Conservation (phyloP, 2,797 vertebrate genomes). For the Hyperoplus lanceolatus region DNA sequence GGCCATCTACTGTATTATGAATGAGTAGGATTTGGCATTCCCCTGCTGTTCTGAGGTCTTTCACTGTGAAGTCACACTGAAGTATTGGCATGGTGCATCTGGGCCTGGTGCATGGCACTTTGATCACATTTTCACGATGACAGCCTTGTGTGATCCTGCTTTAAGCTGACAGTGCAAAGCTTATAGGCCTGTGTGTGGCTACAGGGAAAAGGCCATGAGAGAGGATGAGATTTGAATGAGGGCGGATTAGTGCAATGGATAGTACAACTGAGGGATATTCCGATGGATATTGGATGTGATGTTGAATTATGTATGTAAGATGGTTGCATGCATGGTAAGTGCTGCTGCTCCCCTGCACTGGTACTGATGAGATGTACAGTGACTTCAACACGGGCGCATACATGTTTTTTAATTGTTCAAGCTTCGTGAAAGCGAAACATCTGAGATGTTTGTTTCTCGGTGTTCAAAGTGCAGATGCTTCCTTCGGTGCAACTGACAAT, state of each 20-base stretch:
- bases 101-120: conserved; percentile 64
- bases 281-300: conserved; percentile 60
- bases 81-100: conserved; percentile 69
- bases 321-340: conserved; percentile 48
- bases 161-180: conserved; percentile 76
- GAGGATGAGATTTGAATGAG: conserved; percentile 68
- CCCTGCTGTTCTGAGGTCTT: conserved; percentile 59
- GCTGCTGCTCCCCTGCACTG: conserved; percentile 34
- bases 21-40: conserved; percentile 73
- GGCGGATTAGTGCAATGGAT: conserved; percentile 61
- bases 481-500: not conserved
- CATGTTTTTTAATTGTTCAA: conserved; percentile 39
- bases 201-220: conserved; percentile 67
- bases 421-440: conserved; percentile 27
- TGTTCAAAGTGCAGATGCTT: not conserved
- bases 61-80: conserved; percentile 59
- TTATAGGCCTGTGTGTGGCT: conserved; percentile 62
- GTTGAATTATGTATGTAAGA: conserved; percentile 70
- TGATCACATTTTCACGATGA: conserved; percentile 79
- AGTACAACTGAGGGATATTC: conserved; percentile 58
- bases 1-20: conserved; percentile 71
- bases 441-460: conserved; percentile 12
- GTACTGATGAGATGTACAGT: conserved; percentile 41
- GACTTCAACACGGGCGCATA: conserved; percentile 26
- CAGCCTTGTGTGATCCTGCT: conserved; percentile 73